Evolutionary conservation across 2,888 invertebrate genomes (phyloP), one percentile per base, ranked within the genome.

Genomic region (Sphaerophoria taeniata): DNA sequence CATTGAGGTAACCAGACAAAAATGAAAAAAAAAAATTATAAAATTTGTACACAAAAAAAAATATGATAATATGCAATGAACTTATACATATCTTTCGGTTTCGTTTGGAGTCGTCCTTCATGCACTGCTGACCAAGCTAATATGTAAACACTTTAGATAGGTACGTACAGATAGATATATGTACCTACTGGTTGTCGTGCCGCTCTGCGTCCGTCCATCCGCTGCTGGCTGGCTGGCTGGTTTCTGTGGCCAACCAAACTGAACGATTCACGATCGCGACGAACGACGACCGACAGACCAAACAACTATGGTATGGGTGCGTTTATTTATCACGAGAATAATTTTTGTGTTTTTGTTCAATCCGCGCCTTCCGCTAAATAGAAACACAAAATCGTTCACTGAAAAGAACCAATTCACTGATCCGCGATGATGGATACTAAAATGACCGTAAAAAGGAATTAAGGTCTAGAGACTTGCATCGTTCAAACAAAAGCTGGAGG

Each of bases 391-490:
- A 85, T 85, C 85, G 81, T 76, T 85, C 76, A 85, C 85, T 85
- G 85, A 76, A 81, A 85, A 85, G 85, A 85, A 80, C 85, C 67
- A 88, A 90, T 89, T 89, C 90, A 91, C 89, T 89, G 90, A 89
- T 90, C 89, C 90, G 90, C 90, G 89, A 90, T 91, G 91, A 90
- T 91, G 91, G 90, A 90, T 91, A 91, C 90, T 90, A 90, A 91
- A 91, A 91, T 91, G 90, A 91, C 91, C 91, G 91, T 91, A 91
- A 91, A 90, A 91, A 91, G 91, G 91, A 91, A 91, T 91, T 91
- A 90, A 90, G 91, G 91, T 91, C 91, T 91, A 89, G 88, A 90
- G 91, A 90, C 89, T 90, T 89, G 87, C 88, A 67, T 36, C 24
- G 24, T 24, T 24, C 2, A 24, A 1, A 24, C 24, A 31, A 6